phyloP scores from a whole-genome alignment of 1,140 invertebrate species.

The Bombus cullumanus region DNA sequence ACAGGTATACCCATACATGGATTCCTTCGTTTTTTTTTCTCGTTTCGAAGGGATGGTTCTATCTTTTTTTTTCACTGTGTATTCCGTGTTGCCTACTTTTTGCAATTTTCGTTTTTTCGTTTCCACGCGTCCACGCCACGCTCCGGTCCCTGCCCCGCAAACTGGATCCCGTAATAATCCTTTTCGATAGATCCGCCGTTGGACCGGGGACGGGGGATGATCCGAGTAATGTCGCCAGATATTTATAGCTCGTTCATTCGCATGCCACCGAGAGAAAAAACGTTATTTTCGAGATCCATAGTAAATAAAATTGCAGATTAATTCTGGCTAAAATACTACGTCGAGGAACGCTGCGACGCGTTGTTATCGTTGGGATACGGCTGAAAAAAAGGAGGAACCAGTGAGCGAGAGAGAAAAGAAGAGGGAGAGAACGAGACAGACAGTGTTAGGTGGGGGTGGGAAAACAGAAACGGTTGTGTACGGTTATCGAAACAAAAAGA shows the following conservation, averaged over 20 bases:
- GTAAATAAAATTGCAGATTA: constrained; percentile 57
- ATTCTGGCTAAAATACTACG: constrained; percentile 53
- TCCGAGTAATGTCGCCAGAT: constrained; percentile 49
- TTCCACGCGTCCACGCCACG: neutral
- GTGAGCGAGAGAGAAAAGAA: neutral
- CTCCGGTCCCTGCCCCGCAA: neutral
- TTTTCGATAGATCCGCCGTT: constrained; percentile 43
- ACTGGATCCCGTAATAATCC: constrained; percentile 45
- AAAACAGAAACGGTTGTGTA: constrained; percentile 45
- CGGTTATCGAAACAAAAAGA: constrained; percentile 29
- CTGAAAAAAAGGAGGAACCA: neutral
- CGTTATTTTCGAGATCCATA: constrained; percentile 54
- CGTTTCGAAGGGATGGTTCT: neutral
- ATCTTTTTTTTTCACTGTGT: neutral
- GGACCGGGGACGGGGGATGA: constrained; percentile 19
- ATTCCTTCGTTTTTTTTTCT: neutral
- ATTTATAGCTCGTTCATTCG: constrained; percentile 50
- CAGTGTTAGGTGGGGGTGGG: constrained; percentile 14
- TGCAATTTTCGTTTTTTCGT: constrained; percentile 14
- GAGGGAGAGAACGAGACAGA: neutral
- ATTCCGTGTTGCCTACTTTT: neutral
- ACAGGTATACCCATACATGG: neutral
- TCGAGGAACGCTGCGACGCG: constrained; percentile 44
- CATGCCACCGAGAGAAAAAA: constrained; percentile 7
- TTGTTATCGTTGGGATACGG: constrained; percentile 47